Evolutionary conservation across 2,797 vertebrate species (phyloP), one percentile per base, ranked within the genome.

Genomic region (Capromys pilorides): DNA sequence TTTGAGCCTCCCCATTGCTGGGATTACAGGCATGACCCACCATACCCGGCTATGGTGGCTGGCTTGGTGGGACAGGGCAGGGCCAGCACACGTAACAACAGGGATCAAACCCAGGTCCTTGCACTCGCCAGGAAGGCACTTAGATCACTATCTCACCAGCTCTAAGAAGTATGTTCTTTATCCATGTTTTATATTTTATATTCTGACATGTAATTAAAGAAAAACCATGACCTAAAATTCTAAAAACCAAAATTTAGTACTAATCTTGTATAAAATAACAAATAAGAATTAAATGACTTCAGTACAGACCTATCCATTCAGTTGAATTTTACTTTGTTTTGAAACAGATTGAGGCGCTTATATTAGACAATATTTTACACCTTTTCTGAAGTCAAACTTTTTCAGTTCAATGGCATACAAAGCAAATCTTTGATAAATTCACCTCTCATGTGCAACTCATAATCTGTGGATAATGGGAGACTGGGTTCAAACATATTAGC

Each of bases 351-450:
- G 51, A 89, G 49, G 69, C 13, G 26, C 13, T 12, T 62, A 45
- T 45, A 45, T 54, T 51, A 84, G 39, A 59, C 12, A 88, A 45
- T 62, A 69, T 83, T 86, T 51, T 66, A 31, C 1, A 88, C 18
- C 12, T 79, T 93, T 93, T 64, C 16, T 28, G 41, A 79, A 85
- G 59, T 22, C 36, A 66, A 69, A 61, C 11, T 86, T 92, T 92
- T 90, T 36, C 26, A 93, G 10, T 84, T 86, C 45, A 31, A 41
- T 31, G 18, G 2, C 5, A 91, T 1, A 62, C 93, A 96, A 61
- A 93, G 33, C 12, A 83, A 94, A 69, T 77, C 86, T n/a, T 92
- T 75, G 13, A 88, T 79, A 49, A 82, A 64, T 61, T 85, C 49
- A 59, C 49, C 18, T 90, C 80, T 69, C 6, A 57, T 80, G 45